Conservation (phyloP, 2,113 vertebrate genomes). For the Notarius quadriscutis region DNA sequence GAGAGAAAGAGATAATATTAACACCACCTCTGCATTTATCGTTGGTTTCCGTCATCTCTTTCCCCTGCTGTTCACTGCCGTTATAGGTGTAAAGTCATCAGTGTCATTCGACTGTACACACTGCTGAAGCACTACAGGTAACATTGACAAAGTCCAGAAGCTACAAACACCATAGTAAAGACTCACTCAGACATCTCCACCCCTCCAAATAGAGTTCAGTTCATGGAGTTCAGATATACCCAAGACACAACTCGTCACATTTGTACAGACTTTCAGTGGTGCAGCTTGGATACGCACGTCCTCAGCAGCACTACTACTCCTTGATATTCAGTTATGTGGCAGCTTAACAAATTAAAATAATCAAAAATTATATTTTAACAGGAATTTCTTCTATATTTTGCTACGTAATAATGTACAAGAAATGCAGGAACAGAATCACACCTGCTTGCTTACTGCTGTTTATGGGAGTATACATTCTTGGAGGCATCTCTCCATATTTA, state of each 20-base stretch:
- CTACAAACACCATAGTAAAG: background rate
- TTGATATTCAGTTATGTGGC: background rate
- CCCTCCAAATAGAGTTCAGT: background rate
- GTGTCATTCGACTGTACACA: background rate
- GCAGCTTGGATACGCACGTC: background rate
- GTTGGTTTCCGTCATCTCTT: background rate
- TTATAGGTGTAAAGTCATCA: conserved; percentile 4
- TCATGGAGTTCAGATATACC: background rate
- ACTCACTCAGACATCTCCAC: background rate
- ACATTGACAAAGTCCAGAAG: background rate
- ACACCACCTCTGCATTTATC: conserved; percentile 10
- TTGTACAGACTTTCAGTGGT: background rate
- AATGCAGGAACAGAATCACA: background rate
- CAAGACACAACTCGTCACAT: background rate
- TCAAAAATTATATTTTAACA: too few species aligned
- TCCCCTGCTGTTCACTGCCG: conserved; percentile 3
- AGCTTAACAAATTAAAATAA: background rate
- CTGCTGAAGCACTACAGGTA: background rate
- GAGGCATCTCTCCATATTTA: conserved; percentile 11
- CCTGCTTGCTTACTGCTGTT: background rate
- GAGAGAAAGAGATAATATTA: background rate
- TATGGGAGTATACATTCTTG: background rate
- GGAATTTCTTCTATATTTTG: background rate
- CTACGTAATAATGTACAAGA: background rate
- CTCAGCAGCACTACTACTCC: background rate